Evolutionary conservation across 1,140 invertebrate genomes (phyloP).

Genomic region (Dinoponera quadriceps): DNA sequence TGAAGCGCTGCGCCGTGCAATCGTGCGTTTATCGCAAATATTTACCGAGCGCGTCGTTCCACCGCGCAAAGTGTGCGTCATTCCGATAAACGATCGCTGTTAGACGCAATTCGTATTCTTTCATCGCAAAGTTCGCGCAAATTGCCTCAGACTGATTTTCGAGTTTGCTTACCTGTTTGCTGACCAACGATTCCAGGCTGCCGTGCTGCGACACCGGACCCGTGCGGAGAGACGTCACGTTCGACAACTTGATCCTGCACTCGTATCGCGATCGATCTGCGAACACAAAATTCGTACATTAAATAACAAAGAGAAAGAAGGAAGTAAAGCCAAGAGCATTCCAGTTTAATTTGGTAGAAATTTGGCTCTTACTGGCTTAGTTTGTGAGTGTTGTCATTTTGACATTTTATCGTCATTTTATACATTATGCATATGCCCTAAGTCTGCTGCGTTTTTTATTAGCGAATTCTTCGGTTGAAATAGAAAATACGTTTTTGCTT

Average conservation of each 20-base stretch:
- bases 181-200: constrained; percentile 72
- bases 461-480: neutral
- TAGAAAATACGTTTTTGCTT: too few species aligned
- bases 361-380: too few species aligned
- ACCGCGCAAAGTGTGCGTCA: neutral
- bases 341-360: too few species aligned
- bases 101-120: neutral
- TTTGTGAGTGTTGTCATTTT: too few species aligned
- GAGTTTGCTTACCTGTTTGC: constrained; percentile 75
- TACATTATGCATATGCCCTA: neutral
- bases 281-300: constrained; percentile 25
- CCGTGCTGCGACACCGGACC: constrained; percentile 65
- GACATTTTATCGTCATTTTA: too few species aligned
- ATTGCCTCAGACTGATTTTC: neutral
- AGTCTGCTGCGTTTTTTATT: neutral
- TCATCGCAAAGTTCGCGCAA: neutral
- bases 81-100: neutral
- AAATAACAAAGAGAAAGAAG: too few species aligned
- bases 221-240: constrained; percentile 72
- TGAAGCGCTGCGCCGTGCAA: neutral
- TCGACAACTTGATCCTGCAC: constrained; percentile 79
- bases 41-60: neutral
- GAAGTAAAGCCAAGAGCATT: too few species aligned
- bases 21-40: constrained; percentile 26
- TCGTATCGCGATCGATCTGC: constrained; percentile 80